phyloP scores from a whole-genome alignment of 2,888 invertebrate species.

The Timema cristinae region DNA sequence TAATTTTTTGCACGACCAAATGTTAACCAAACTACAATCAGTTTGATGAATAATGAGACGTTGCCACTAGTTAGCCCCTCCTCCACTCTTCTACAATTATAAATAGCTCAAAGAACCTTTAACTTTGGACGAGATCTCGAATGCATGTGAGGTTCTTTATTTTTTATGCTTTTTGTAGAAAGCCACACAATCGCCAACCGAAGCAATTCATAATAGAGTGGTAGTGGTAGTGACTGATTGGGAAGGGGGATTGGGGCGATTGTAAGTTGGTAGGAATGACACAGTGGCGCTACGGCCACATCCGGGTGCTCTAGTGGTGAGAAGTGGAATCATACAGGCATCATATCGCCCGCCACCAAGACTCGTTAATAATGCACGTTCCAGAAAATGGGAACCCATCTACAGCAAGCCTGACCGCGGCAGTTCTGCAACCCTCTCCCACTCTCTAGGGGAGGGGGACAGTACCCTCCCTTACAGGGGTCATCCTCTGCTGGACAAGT shows the following conservation, averaged over 20 bases:
- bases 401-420: constrained; percentile 2
- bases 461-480: background rate
- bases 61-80: no score
- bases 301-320: constrained; percentile 17
- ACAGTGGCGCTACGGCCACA: constrained; percentile 4
- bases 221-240: no score
- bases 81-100: no score
- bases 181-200: no score
- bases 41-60: no score
- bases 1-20: no score
- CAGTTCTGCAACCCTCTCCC: background rate
- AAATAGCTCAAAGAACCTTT: no score
- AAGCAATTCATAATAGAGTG: no score
- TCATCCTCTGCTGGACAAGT: background rate
- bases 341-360: constrained; percentile 24
- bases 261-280: no score
- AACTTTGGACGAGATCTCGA: no score
- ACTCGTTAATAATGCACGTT: constrained; percentile 25
- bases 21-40: no score
- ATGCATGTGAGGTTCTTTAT: background rate
- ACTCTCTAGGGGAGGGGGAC: background rate
- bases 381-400: constrained; percentile 23
- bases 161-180: background rate
- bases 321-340: constrained; percentile 24
- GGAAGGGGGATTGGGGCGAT: no score